Evolutionary conservation across 2,113 vertebrate species (phyloP).

Genomic region (Centropus unirufus): DNA sequence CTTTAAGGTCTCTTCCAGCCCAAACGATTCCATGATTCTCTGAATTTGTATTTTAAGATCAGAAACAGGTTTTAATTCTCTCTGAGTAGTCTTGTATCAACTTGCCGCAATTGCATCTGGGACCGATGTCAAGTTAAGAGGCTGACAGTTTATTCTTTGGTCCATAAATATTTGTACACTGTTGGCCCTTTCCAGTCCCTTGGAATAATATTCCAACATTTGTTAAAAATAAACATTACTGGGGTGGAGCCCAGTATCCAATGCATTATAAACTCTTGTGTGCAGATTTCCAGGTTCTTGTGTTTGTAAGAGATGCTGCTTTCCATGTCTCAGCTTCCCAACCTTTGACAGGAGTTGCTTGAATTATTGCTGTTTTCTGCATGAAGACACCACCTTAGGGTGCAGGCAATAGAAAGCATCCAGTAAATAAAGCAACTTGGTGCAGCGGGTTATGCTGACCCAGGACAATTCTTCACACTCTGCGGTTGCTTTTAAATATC

Average conservation of each 20-base stretch:
- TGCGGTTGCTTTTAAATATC: background rate
- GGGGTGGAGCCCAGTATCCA: background rate
- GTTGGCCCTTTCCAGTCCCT: slow-evolving; percentile 51
- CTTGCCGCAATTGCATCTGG: slow-evolving; percentile 36
- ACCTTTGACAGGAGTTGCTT: background rate
- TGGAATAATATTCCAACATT: slow-evolving; percentile 57
- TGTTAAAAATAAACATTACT: slow-evolving; percentile 56
- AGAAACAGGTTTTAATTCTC: slow-evolving; percentile 46
- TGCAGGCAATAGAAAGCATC: background rate
- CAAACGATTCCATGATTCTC: no score
- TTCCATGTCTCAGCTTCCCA: background rate
- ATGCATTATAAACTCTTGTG: background rate
- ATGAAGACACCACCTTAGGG: accelerated
- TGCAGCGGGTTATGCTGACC: background rate
- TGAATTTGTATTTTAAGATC: background rate
- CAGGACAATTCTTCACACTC: background rate
- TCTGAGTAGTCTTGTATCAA: slow-evolving; percentile 10
- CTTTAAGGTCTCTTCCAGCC: no score
- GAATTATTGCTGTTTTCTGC: background rate
- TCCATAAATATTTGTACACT: slow-evolving; percentile 70
- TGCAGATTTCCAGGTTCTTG: background rate
- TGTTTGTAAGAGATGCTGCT: background rate
- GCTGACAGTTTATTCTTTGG: slow-evolving; percentile 60
- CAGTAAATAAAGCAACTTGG: background rate
- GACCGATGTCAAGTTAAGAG: slow-evolving; percentile 60